Evolutionary conservation across 2,113 vertebrate species (phyloP).

Genomic region (Ceyx cyanopectus): DNA sequence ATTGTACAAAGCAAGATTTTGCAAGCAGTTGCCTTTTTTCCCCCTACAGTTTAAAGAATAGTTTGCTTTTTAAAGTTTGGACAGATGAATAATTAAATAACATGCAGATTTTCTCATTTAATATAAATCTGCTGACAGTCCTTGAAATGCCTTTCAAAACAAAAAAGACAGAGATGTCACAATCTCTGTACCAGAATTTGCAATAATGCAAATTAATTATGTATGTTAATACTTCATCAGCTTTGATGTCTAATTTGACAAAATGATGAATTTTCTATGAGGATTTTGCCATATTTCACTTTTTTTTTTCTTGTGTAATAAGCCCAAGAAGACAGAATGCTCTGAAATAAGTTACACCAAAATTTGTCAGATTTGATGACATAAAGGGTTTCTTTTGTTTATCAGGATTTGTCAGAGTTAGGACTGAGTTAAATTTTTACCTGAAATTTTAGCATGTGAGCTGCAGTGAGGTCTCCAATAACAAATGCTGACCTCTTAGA

Average conservation of each 20-base stretch:
- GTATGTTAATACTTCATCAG: neutral
- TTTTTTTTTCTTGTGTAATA: neutral
- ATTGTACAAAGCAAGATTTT: neutral
- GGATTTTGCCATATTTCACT: neutral
- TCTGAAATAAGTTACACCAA: neutral
- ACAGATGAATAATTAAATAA: neutral
- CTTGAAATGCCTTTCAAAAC: neutral
- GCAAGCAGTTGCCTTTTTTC: neutral
- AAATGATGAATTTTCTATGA: neutral
- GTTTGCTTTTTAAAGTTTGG: neutral
- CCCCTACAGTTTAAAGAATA: neutral
- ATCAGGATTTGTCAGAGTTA: neutral
- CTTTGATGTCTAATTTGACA: neutral
- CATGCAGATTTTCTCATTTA: neutral
- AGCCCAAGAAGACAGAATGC: neutral
- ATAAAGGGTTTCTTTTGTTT: neutral
- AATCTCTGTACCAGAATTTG: neutral
- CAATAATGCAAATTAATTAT: neutral
- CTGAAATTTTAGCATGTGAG: neutral
- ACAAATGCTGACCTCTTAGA: neutral
- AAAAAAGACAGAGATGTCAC: neutral
- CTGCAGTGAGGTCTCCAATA: neutral
- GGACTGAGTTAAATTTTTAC: neutral
- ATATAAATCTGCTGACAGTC: neutral
- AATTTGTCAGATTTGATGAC: neutral